Conservation (phyloP, 2,797 vertebrate genomes). For the Parotocinclus haroldoi region DNA sequence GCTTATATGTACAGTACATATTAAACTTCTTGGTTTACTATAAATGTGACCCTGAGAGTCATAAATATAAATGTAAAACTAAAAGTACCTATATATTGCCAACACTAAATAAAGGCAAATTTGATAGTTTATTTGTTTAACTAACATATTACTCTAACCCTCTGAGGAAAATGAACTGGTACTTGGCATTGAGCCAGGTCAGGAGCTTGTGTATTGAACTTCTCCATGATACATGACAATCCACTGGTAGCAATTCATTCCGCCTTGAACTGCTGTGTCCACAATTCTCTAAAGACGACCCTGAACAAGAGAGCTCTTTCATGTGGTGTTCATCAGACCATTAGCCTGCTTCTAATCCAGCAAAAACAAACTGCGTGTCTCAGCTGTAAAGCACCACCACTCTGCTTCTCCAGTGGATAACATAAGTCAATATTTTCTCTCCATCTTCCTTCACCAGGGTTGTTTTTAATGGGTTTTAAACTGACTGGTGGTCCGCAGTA, state of each 20-base stretch:
- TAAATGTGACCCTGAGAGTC: too few relatives aligned
- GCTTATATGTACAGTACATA: too few relatives aligned
- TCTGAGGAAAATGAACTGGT: too few relatives aligned
- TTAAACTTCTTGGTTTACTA: too few relatives aligned
- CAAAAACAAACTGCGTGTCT: conserved; percentile 43
- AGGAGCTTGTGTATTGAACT: too few relatives aligned
- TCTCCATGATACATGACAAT: neutral
- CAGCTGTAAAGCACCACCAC: conserved; percentile 7
- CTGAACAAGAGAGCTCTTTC: conserved; percentile 15
- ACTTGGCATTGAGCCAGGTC: too few relatives aligned
- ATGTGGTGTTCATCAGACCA: conserved; percentile 26
- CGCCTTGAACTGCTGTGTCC: neutral
- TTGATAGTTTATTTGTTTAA: too few relatives aligned
- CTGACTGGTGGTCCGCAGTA: conserved; percentile 57
- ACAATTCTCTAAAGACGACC: conserved; percentile 41
- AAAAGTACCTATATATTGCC: too few relatives aligned
- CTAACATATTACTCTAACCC: too few relatives aligned
- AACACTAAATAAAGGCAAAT: too few relatives aligned
- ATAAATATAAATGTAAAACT: too few relatives aligned
- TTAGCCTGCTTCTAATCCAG: conserved; percentile 38
- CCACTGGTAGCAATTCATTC: neutral
- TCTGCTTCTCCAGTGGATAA: conserved; percentile 44
- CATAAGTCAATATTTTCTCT: conserved; percentile 60
- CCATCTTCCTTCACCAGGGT: conserved; percentile 51
- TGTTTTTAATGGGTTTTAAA: conserved; percentile 63